Evolutionary conservation across 2,888 invertebrate species (phyloP), one percentile per base, ranked within the genome.

Genomic region (Leucoptera coffeella): DNA sequence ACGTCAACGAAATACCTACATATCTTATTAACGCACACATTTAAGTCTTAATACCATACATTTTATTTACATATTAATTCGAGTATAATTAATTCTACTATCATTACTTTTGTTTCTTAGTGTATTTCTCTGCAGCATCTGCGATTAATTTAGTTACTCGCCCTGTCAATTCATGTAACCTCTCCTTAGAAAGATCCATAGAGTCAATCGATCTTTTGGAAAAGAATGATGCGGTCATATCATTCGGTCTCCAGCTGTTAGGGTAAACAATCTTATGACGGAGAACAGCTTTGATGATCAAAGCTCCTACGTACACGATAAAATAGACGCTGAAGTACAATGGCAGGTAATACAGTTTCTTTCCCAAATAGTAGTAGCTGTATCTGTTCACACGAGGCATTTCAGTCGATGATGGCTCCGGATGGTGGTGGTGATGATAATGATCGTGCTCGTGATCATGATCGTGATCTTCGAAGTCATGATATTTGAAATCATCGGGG

Each of bases 241-340:
- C 50, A 25, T 67, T 61, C 2, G 67, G 67, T 34, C 56, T 51
- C 50, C 52, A 72, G 38, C 77, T 72, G 38, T 78, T 75, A 12
- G 75, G 75, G 39, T 78, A 75, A 10, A 73, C 71, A 28, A 85
- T 80, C 51, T 84, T 85, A 47, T 85, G 85, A 31, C 83, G 73
- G 17, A 82, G 71, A 17, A 85, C 75, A 3, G 83, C 81, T 47
- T 84, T 84, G 14, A 84, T 62, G 31, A 85, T 79, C 14, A 85
- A 59, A 11, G 82, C 79, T 2, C 78, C 80, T 1, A 85, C 80
- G 41, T 85, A 85, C 30, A 82, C 56, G 26, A 78, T 74, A 36
- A 79, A 78, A 38, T 79, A 85, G 9, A 84, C 78, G 44, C 83
- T 83, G 45, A 85, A 85, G 48, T 84, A 85, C 23, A 85, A 50